Percentiles rank a stretch among this genome's conserved stretches.
These are phyloP conservation scores for Verasper variegatus DNA, from an alignment of 2,113 vertebrate species.

Conservation along the genomic window DNA sequence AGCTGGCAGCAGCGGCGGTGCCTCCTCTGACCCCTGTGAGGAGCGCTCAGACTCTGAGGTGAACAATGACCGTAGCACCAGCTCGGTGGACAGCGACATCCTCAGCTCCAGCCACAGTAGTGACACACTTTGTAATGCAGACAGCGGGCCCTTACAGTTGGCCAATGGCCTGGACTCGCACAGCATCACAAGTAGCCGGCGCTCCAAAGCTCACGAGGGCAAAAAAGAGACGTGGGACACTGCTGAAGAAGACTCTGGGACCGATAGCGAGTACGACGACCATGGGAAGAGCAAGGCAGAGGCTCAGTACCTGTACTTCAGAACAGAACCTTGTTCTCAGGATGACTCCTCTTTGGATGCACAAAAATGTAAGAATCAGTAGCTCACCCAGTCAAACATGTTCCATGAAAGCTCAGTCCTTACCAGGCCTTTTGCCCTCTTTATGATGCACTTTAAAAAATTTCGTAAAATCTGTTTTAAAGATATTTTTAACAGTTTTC, in stretches of 20 bases:
- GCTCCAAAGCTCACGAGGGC: conserved; percentile 96
- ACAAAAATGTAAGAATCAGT: conserved; percentile 90
- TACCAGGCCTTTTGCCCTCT: too few relatives aligned
- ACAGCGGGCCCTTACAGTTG: conserved; percentile 89
- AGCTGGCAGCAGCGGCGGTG: conserved; percentile 28
- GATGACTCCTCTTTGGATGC: conserved; percentile 87
- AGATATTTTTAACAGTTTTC: background rate
- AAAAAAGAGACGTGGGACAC: conserved; percentile 99
- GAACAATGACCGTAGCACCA: conserved; percentile 98
- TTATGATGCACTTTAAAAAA: too few relatives aligned
- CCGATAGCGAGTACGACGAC: conserved; percentile 98
- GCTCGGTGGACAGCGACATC: conserved; percentile 98
- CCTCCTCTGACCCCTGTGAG: conserved; percentile 88
- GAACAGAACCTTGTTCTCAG: conserved; percentile 86
- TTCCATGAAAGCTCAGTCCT: background rate
- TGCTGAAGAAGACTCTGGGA: conserved; percentile 97
- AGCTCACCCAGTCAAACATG: background rate
- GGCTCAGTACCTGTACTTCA: conserved; percentile 92
- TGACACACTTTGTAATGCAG: conserved; percentile 96
- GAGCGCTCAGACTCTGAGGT: conserved; percentile 96
- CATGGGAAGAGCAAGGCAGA: conserved; percentile 93
- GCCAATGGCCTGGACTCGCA: conserved; percentile 97
- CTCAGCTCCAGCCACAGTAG: conserved; percentile 99
- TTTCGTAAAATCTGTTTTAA: too few relatives aligned
- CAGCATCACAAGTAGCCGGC: conserved; percentile 97